Percentiles rank a stretch among this genome's conserved stretches.
These are phyloP conservation scores for Coboldia fuscipes DNA, from an alignment of 1,140 invertebrate genomes.

Conservation along the genomic window DNA sequence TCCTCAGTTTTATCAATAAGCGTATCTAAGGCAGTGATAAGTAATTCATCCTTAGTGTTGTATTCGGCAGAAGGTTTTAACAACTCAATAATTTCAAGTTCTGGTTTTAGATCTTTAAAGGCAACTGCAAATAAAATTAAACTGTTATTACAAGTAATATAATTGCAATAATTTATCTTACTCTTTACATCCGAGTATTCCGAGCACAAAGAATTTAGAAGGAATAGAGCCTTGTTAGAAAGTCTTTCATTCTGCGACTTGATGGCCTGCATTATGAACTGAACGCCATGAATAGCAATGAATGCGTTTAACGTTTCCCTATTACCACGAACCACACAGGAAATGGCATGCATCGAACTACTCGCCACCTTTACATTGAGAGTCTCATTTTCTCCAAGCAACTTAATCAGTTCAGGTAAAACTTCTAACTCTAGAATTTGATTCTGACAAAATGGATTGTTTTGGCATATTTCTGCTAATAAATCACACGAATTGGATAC, in stretches of 20 bases:
- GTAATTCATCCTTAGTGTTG: too few relatives aligned
- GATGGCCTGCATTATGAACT: conserved; percentile 4
- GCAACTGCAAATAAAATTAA: too few relatives aligned
- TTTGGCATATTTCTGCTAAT: conserved; percentile 38
- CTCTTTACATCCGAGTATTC: conserved; percentile 3
- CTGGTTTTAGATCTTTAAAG: too few relatives aligned
- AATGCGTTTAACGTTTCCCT: conserved; percentile 5
- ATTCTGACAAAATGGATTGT: conserved; percentile 39
- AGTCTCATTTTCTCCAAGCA: conserved; percentile 23
- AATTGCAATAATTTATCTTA: too few relatives aligned
- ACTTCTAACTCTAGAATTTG: conserved; percentile 26
- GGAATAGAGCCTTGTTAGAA: conserved; percentile 5
- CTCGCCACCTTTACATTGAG: conserved; percentile 20
- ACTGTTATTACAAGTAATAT: too few relatives aligned
- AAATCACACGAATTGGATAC: conserved; percentile 29
- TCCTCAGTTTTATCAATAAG: too few relatives aligned
- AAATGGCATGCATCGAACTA: conserved; percentile 38
- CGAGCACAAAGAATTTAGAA: conserved; percentile 4
- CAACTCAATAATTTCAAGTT: too few relatives aligned
- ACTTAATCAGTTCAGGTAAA: conserved; percentile 26
- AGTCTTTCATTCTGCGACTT: conserved; percentile 1
- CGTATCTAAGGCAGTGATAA: too few relatives aligned
- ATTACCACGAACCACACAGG: conserved; percentile 24
- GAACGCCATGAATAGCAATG: conserved; percentile 5
- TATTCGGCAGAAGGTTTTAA: too few relatives aligned